phyloP scores from a whole-genome alignment of 2,797 vertebrate species.

The Silurus lanzhouensis region DNA sequence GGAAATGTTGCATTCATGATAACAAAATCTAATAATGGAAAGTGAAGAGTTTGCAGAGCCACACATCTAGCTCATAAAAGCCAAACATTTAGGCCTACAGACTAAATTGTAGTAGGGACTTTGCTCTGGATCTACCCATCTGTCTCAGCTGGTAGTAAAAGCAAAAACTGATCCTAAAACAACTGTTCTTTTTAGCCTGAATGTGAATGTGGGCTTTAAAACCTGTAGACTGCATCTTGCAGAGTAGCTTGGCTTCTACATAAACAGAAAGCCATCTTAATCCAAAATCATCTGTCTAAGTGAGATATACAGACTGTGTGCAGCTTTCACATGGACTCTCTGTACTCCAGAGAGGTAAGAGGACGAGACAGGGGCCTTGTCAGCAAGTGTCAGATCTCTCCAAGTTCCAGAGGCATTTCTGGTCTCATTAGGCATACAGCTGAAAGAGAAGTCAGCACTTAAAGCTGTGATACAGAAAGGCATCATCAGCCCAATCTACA shows the following conservation, averaged over 20 bases:
- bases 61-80: background rate
- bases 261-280: slow-evolving; percentile 28
- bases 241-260: slow-evolving; percentile 21
- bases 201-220: slow-evolving; percentile 14
- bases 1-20: slow-evolving; percentile 8
- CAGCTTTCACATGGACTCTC: slow-evolving; percentile 45
- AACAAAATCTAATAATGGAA: background rate
- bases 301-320: slow-evolving; percentile 27
- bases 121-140: background rate
- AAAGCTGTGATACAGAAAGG: slow-evolving; percentile 44
- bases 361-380: slow-evolving; percentile 52
- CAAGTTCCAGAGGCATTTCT: slow-evolving; percentile 51
- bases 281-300: slow-evolving; percentile 48
- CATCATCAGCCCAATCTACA: slow-evolving; percentile 29
- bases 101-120: background rate
- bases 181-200: background rate
- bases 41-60: background rate
- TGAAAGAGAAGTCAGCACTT: slow-evolving; percentile 38
- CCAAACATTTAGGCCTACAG: background rate
- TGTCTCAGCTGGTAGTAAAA: background rate
- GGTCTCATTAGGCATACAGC: slow-evolving; percentile 40
- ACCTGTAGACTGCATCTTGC: slow-evolving; percentile 14
- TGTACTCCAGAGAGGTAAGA: slow-evolving; percentile 44
- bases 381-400: slow-evolving; percentile 54
- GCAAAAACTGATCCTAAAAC: slow-evolving; percentile 22